These are phyloP conservation scores for Thrips palmi DNA, from an alignment of 1,140 invertebrate genomes.

Conservation along the genomic window DNA sequence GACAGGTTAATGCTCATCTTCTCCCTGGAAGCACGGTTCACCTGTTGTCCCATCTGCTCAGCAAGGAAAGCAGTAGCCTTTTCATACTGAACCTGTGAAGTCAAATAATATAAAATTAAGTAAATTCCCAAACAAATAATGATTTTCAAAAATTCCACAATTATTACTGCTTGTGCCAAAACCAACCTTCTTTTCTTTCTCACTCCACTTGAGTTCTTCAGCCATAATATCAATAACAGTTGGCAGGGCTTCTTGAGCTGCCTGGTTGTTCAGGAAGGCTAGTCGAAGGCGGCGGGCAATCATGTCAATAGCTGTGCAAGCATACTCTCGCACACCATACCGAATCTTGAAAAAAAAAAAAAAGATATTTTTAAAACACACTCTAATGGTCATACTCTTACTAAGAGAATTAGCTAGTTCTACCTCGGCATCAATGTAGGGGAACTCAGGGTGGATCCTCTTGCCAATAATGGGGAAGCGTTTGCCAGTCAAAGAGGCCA, in stretches of 20 bases:
- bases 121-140: constrained; percentile 1
- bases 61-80: constrained; percentile 66
- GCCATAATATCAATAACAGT: constrained; percentile 89
- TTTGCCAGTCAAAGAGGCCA: constrained; percentile 88
- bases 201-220: constrained; percentile 85
- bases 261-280: constrained; percentile 92
- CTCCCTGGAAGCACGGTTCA: constrained; percentile 71
- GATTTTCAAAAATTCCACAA: neutral
- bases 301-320: constrained; percentile 90
- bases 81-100: constrained; percentile 51
- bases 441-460: constrained; percentile 92
- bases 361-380: constrained; percentile 4
- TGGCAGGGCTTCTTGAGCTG: constrained; percentile 87
- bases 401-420: constrained; percentile 17
- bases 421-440: constrained; percentile 97
- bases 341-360: constrained; percentile 33
- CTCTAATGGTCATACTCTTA: neutral
- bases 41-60: constrained; percentile 91
- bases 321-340: constrained; percentile 91
- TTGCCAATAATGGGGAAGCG: constrained; percentile 93
- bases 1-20: constrained; percentile 85
- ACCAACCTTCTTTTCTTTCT: constrained; percentile 49
- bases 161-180: constrained; percentile 4
- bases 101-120: neutral
- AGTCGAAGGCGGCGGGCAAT: constrained; percentile 82